Evolutionary conservation across 2,797 vertebrate species (phyloP).

Genomic region (Psittacula derbiana): DNA sequence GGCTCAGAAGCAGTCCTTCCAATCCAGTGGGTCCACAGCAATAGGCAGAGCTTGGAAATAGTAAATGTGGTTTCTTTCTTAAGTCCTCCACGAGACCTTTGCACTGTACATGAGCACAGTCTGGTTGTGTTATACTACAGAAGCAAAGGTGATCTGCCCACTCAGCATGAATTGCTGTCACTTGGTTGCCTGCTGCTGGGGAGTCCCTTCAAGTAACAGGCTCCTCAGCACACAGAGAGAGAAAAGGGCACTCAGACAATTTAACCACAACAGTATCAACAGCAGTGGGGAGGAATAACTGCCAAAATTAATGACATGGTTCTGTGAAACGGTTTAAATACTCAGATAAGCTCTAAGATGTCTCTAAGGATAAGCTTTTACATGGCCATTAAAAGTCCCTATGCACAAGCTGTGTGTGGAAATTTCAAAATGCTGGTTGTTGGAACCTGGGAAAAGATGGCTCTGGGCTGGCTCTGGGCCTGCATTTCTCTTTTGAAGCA

Average conservation of each 20-base stretch:
- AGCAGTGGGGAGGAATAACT: not conserved
- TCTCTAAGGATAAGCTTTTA: not conserved
- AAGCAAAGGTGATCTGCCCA: constrained; percentile 71
- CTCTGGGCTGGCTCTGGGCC: not conserved
- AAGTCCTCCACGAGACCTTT: not conserved
- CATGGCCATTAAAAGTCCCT: not conserved
- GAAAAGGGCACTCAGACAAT: not conserved
- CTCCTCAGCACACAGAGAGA: not conserved
- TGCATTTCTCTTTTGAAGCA: not conserved
- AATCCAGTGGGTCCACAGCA: not conserved
- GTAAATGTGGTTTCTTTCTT: not conserved
- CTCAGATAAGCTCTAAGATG: not conserved
- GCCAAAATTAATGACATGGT: not conserved
- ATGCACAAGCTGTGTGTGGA: not conserved
- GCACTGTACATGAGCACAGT: not conserved
- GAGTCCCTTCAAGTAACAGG: not conserved
- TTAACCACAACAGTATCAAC: not conserved
- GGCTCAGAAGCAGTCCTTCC: not conserved
- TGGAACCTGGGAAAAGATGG: not conserved
- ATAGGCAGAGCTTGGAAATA: not conserved
- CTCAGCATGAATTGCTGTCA: constrained; percentile 72
- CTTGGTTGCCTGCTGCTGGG: constrained; percentile 46
- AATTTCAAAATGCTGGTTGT: not conserved
- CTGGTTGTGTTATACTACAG: constrained; percentile 53
- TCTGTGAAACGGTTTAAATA: not conserved